Percentiles rank a stretch among this genome's conserved stretches.
These are phyloP conservation scores for Cyrtodaria siliqua DNA, from an alignment of 2,888 invertebrate species.

Conservation along the genomic window DNA sequence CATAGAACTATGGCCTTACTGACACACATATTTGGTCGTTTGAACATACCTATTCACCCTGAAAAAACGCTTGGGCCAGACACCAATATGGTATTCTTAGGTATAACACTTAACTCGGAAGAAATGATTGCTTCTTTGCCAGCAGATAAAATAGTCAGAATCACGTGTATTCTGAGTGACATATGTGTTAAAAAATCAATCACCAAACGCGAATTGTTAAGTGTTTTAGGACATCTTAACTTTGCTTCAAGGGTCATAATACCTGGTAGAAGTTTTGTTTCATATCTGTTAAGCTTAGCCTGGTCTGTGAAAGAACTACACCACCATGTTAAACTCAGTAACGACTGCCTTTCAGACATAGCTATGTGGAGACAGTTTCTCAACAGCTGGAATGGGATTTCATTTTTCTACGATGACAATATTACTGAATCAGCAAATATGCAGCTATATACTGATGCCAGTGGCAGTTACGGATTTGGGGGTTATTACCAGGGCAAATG, in stretches of 20 bases:
- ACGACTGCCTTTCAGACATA: slow-evolving; percentile 31
- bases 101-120: slow-evolving; percentile 52
- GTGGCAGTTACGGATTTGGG: slow-evolving; percentile 11
- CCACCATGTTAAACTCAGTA: no score
- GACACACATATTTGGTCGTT: slow-evolving; percentile 28
- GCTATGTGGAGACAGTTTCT: slow-evolving; percentile 46
- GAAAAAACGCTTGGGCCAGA: slow-evolving; percentile 51
- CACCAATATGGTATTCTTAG: slow-evolving; percentile 46
- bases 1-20: slow-evolving; percentile 58
- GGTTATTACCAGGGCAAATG: slow-evolving; percentile 33
- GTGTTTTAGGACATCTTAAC: no score
- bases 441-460: slow-evolving; percentile 40
- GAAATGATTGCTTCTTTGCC: slow-evolving; percentile 23
- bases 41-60: slow-evolving; percentile 45
- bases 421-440: slow-evolving; percentile 31
- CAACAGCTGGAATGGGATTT: slow-evolving; percentile 47
- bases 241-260: no score
- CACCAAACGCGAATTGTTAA: no score
- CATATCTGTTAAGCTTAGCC: no score
- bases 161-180: slow-evolving; percentile 11
- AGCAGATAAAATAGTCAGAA: slow-evolving; percentile 15
- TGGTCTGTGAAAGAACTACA: no score
- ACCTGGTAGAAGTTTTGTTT: no score
- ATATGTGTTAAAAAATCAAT: no score
- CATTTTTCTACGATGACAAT: slow-evolving; percentile 42